Evolutionary conservation across 2,113 vertebrate genomes (phyloP), one percentile per base, ranked within the genome.

Genomic region (Albula goreensis): DNA sequence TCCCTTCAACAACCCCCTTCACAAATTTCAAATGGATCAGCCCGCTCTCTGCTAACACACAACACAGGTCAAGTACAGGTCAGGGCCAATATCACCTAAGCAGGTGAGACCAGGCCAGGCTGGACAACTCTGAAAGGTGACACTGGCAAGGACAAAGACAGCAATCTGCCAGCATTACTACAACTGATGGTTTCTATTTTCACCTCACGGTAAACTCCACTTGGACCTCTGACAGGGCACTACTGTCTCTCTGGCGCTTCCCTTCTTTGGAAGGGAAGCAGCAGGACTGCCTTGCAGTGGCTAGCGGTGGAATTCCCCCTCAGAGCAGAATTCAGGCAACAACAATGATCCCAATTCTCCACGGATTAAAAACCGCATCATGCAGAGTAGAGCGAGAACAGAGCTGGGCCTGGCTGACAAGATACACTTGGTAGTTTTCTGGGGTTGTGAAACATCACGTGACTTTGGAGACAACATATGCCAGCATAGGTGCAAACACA

Each of bases 31-130:
- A 78, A 85, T 78, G n/a, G 51, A 77, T 41, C 83, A 3, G 52
- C 51, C 50, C 41, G 12, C 77, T 79, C 1, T 79, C 52, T 85
- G 2, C 77, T n/a, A 13, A 25, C n/a, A 74, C 70, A 22, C 83
- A 52, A 50, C 70, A 70, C 57, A 77, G 83, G 53, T 79, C 84
- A 85, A 57, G 51, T 41, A 85, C 84, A 85, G 74, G 74, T 85
- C 51, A 85, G 83, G 74, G 52, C 13, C 70, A 60, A 49, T 19
- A 6, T 49, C 25, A 19, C 84, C 52, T 5, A n/a, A 48, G 77
- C 84, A 79, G 84, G 77, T 60, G 77, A 79, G 17, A 25, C 5
- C 31, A 85, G 77, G 41, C 50, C 51, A 78, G 7, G 31, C 0
- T 9, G 41, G 84, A 8, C 19, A 51, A 25, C 31, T 57, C 74